Conservation (phyloP, 2,888 invertebrate species). For the Phaedon cochleariae region DNA sequence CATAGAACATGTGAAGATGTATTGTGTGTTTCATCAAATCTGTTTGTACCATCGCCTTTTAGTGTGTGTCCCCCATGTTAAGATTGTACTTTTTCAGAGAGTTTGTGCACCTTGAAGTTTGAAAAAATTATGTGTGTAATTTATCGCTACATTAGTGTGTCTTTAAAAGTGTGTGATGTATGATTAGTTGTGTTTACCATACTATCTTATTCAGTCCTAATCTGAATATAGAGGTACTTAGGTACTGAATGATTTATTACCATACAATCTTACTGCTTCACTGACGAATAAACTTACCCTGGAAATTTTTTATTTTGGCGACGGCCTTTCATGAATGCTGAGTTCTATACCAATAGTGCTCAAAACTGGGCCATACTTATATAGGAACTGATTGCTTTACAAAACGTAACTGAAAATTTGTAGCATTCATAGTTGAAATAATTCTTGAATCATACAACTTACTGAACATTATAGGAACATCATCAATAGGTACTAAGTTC, state of each 20-base stretch:
- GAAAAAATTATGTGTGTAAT: neutral
- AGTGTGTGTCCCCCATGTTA: constrained; percentile 40
- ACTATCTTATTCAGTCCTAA: neutral
- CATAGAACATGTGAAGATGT: constrained; percentile 13
- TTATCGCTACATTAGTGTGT: neutral
- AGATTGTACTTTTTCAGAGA: neutral
- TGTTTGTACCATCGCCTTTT: constrained; percentile 47
- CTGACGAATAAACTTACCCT: neutral
- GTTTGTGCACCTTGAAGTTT: neutral
- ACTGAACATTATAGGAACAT: neutral
- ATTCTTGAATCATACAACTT: neutral
- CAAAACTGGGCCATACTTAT: neutral
- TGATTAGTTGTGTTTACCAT: constrained; percentile 10
- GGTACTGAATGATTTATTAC: too few species aligned
- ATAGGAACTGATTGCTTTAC: neutral
- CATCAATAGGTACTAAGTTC: too few species aligned
- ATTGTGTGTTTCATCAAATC: constrained; percentile 48
- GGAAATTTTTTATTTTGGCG: neutral
- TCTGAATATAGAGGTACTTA: neutral
- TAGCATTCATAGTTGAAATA: neutral
- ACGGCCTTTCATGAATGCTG: neutral
- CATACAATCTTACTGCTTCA: neutral
- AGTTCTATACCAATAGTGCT: neutral
- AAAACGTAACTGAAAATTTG: neutral
- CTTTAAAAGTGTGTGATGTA: neutral